Evolutionary conservation across 2,888 invertebrate genomes (phyloP), one percentile per base, ranked within the genome.

Genomic region (Gortyna flavago): DNA sequence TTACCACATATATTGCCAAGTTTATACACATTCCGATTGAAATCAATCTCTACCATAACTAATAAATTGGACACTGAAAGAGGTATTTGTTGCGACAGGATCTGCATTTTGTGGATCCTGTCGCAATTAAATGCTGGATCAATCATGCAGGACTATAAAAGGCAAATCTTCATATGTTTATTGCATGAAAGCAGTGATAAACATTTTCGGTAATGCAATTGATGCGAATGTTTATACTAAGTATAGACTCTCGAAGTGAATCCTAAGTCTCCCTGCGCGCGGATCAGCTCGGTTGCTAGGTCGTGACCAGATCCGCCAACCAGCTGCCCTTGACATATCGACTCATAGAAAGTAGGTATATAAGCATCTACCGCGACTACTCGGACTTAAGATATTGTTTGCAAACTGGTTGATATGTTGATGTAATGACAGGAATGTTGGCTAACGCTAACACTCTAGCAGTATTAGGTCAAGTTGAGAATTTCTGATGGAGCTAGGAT

Each of bases 241-340:
- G 1, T 18, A 18, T 16, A 35, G 18, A 25, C 2, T 44, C 21
- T 48, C 18, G 3, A n/a, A 51, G 16, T 77, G 75, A 64, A 83
- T 79, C 73, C 69, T 67, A 68, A 75, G 54, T 64, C 11, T 77
- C 54, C 68, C 41, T 57, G 54, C 32, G 35, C 35, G 44, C 25
- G 35, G 54, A 51, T 29, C 44, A 69, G 51, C n/a, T 21, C 65
- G 35, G 84, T 70, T 79, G 84, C 84, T 84, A 79, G 79, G 87
- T 84, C 84, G 84, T 84, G 84, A 84, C 84, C 70, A 86, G 84
- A 66, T 64, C 70, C 35, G 77, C 74, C 41, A 85, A 74, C 84
- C 62, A 41, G 94, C 86, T 91, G 95, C 92, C 96, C 96, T 96
- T 96, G 96, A 96, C 96, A 96, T 94, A 95, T 94, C 92, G 91